Evolutionary conservation across 1,140 invertebrate genomes (phyloP), one percentile per base, ranked within the genome.

Genomic region (Sinonovacula constricta): DNA sequence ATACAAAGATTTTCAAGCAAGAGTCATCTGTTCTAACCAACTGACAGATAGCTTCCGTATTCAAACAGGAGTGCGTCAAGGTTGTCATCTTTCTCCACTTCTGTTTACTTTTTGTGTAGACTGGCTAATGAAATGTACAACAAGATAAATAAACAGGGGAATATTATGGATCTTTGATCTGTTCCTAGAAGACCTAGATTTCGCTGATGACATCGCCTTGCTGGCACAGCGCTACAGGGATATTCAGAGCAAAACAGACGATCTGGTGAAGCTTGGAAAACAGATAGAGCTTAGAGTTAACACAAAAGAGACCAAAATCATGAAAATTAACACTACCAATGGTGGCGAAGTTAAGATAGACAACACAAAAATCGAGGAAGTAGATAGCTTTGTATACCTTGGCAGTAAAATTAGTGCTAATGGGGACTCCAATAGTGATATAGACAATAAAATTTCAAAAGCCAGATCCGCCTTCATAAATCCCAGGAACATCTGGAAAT

Each of bases 151-250:
- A 28, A 60, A 51, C 3, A 36, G 45, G 14, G 36, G 39, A 63
- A 2, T 51, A 10, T 39, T 33, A 15, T 51, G 71, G 39, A 63
- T 45, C 1, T 53, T 65, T 1, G 1, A 22, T 1, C 12, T 3
- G 33, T 14, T 12, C 14, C 57, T 80, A 2, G 70, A 80, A 39
- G 79, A 75, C 26, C 30, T 80, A 22, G 79, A 79, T 56, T 80
- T 80, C 74, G 80, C 75, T 49, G 67, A 80, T 53, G 72, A 83
- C 30, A 70, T 68, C 2, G 63, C 65, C 14, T 80, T 67, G 0
- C 54, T 76, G 5, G 49, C 81, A 36, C 69, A 70, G 22, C 54
- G 45, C 28, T 60, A 80, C 28, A 54, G 51, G 60, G 51, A 70
- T 30, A 83, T 71, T 22, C 59, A 79, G 74, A 36, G 34, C 31